A percentile compares a stretch with the other conserved stretches of the same genome.
Conservation (phyloP, 2,888 invertebrate species). For the Sarcophaga carnaria region DNA sequence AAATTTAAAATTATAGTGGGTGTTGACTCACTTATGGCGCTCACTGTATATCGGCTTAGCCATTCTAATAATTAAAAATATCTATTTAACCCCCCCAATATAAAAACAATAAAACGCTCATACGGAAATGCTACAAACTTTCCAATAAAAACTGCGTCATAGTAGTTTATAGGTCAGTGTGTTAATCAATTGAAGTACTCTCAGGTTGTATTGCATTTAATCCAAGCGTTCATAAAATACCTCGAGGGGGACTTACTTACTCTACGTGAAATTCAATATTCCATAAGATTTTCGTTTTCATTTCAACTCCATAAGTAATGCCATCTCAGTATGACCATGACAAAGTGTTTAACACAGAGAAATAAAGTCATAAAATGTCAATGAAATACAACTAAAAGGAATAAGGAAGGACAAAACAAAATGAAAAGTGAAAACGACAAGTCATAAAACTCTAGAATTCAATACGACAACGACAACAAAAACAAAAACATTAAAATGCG, state of each 20-base stretch:
- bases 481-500: conserved; percentile 34
- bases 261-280: conserved; percentile 10
- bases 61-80: too few relatives aligned
- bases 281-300: conserved; percentile 28
- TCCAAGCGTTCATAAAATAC: neutral
- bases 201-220: conserved; percentile 1
- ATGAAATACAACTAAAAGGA: conserved; percentile 40
- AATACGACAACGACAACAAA: conserved; percentile 27
- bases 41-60: too few relatives aligned
- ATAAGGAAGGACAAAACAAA: conserved; percentile 29
- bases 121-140: too few relatives aligned
- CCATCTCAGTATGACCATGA: conserved; percentile 42
- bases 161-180: neutral
- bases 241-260: neutral
- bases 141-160: neutral
- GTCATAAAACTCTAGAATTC: conserved; percentile 11
- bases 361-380: conserved; percentile 64
- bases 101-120: too few relatives aligned
- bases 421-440: neutral
- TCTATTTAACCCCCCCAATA: too few relatives aligned
- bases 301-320: conserved; percentile 2
- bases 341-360: conserved; percentile 41
- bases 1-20: too few relatives aligned
- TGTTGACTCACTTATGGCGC: too few relatives aligned
- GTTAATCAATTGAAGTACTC: conserved; percentile 11